Percentiles rank a stretch among this genome's conserved stretches.
phyloP scores from a whole-genome alignment of 2,113 vertebrate species.

The Malurus cyaneus region DNA sequence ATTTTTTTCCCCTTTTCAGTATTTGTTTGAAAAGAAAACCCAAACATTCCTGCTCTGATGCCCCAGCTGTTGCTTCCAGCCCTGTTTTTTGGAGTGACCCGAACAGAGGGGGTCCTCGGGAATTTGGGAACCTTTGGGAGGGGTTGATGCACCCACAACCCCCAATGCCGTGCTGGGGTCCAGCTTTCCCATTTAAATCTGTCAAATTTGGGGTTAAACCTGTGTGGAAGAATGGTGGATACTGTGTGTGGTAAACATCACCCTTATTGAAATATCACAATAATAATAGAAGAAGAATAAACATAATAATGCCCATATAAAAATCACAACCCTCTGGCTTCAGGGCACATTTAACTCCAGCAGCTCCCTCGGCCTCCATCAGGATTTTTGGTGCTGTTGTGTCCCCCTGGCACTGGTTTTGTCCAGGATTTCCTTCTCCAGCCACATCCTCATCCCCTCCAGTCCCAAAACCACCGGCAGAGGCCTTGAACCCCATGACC shows the following conservation, averaged over 20 bases:
- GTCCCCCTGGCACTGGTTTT: accelerated
- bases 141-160: neutral
- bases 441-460: neutral
- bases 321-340: neutral
- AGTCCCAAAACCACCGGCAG: neutral
- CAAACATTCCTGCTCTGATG: neutral
- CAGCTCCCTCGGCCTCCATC: neutral
- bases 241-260: neutral
- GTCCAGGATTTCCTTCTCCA: neutral
- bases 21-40: neutral
- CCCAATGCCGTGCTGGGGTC: accelerated
- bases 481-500: neutral
- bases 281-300: neutral
- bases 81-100: neutral
- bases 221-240: neutral
- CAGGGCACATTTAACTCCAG: neutral
- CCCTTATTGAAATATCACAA: neutral
- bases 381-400: neutral
- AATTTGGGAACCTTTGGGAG: neutral
- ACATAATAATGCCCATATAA: neutral
- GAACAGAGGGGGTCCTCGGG: accelerated
- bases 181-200: neutral
- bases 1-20: neutral
- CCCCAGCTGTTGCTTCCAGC: neutral
- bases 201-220: neutral